Evolutionary conservation across 2,888 invertebrate species (phyloP).

Genomic region (Aproaerema taeniolella): DNA sequence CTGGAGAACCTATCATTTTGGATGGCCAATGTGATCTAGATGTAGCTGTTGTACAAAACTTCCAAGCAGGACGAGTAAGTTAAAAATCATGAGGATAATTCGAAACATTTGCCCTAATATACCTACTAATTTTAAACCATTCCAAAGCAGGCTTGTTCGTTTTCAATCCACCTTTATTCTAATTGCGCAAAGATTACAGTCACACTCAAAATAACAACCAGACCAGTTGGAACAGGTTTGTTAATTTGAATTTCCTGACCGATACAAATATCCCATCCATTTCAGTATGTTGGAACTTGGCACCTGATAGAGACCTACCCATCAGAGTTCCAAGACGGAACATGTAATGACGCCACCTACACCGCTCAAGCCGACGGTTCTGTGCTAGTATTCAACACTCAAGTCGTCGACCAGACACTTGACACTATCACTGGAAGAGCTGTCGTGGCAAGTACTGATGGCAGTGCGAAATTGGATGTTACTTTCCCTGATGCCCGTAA

Average conservation of each 20-base stretch:
- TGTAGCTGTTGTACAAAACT: conserved; percentile 42
- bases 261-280: too few relatives aligned
- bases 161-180: too few relatives aligned
- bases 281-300: conserved; percentile 38
- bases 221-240: too few relatives aligned
- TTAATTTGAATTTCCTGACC: too few relatives aligned
- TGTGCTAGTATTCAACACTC: conserved; percentile 40
- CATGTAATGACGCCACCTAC: conserved; percentile 44
- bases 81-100: too few relatives aligned
- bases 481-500: conserved; percentile 71
- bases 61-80: conserved; percentile 41
- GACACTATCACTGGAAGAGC: conserved; percentile 38
- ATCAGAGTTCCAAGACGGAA: conserved; percentile 40
- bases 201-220: too few relatives aligned
- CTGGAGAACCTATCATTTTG: conserved; percentile 44
- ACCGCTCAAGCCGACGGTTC: conserved; percentile 24
- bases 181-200: too few relatives aligned
- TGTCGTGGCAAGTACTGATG: conserved; percentile 68
- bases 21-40: conserved; percentile 48
- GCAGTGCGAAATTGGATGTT: conserved; percentile 76
- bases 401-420: conserved; percentile 38
- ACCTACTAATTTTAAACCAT: too few relatives aligned
- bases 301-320: conserved; percentile 46
- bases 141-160: too few relatives aligned
- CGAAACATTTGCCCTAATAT: too few relatives aligned